phyloP scores from a whole-genome alignment of 2,113 vertebrate species.

The Elephas maximus region DNA sequence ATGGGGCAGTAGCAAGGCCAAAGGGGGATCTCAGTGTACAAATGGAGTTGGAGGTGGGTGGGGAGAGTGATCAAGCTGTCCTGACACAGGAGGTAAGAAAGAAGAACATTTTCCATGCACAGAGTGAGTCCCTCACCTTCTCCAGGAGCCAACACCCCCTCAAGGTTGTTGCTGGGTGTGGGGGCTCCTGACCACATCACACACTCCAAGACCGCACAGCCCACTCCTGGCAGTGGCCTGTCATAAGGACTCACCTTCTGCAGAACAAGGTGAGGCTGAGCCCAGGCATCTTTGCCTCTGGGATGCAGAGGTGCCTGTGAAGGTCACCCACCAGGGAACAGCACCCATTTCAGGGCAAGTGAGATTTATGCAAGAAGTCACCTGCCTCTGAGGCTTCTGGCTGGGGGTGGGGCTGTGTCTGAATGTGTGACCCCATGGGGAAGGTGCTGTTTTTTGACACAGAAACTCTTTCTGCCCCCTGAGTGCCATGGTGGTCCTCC shows the following conservation, averaged over 20 bases:
- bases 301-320: not conserved
- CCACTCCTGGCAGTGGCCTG: no score
- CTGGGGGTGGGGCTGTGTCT: not conserved
- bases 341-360: not conserved
- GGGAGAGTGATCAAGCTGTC: no score
- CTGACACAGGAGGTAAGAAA: not conserved
- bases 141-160: not conserved
- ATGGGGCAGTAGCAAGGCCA: not conserved
- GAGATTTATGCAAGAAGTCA: not conserved
- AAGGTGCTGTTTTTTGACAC: not conserved
- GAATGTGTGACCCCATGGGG: fast-evolving
- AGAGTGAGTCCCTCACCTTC: not conserved
- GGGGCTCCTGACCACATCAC: no score
- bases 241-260: not conserved
- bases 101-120: not conserved
- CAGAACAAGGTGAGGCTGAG: not conserved
- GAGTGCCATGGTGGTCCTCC: no score
- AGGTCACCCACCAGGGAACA: not conserved
- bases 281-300: not conserved
- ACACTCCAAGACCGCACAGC: not conserved
- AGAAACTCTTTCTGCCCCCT: not conserved
- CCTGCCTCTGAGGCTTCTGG: not conserved
- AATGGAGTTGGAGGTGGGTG: no score
- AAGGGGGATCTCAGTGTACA: not conserved
- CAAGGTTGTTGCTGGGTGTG: not conserved